phyloP scores from a whole-genome alignment of 2,888 invertebrate genomes.

The Apeira syringaria region DNA sequence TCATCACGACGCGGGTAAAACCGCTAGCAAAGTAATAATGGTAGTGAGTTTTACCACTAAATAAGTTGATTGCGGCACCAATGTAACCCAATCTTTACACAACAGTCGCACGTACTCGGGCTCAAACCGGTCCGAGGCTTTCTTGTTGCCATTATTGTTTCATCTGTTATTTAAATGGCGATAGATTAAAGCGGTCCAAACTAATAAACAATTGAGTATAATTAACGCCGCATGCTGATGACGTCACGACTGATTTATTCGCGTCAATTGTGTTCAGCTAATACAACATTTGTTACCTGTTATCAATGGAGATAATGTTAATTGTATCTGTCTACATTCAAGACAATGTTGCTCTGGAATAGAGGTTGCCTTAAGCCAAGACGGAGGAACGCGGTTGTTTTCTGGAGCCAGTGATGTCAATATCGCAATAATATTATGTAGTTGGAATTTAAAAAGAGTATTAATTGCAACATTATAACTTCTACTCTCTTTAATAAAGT shows the following conservation, averaged over 20 bases:
- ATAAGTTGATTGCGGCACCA: constrained; percentile 11
- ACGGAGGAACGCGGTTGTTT: no score
- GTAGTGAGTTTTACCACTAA: no score
- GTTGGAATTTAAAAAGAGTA: no score
- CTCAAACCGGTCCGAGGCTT: constrained; percentile 56
- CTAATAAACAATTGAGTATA: constrained; percentile 71
- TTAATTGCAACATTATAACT: no score
- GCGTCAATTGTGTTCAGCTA: constrained; percentile 24
- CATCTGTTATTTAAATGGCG: constrained; percentile 80
- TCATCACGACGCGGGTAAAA: no score
- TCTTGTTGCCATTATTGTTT: constrained; percentile 76
- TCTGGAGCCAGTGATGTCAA: no score
- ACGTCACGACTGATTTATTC: constrained; percentile 62
- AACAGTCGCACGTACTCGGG: constrained; percentile 41
- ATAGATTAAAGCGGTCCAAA: constrained; percentile 66
- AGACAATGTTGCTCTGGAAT: not conserved
- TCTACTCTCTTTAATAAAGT: no score
- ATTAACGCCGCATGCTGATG: constrained; percentile 75
- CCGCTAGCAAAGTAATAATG: no score
- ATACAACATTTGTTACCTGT: constrained; percentile 23
- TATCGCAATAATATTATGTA: no score
- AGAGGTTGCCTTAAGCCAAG: no score
- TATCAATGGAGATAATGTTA: constrained; percentile 23
- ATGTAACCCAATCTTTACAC: constrained; percentile 22
- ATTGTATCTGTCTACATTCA: constrained; percentile 21